phyloP scores from a whole-genome alignment of 2,797 vertebrate genomes.

The Euphonia xanthogaster region DNA sequence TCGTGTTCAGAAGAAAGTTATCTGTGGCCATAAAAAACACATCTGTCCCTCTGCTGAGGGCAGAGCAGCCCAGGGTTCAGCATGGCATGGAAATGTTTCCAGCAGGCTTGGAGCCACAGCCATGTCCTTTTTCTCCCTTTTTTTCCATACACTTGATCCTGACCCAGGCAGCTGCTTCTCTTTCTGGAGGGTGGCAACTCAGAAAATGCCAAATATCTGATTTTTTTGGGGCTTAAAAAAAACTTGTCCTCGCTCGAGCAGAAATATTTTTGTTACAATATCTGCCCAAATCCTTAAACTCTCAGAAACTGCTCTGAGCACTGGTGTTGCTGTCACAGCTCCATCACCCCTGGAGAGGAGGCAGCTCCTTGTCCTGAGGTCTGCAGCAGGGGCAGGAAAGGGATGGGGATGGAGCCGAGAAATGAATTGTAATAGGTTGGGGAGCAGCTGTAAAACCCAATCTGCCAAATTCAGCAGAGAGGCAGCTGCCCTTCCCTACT shows the following conservation, averaged over 20 bases:
- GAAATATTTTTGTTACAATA: not conserved
- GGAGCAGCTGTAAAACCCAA: not conserved
- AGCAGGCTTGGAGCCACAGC: not conserved
- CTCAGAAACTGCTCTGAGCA: not conserved
- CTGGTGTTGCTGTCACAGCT: not conserved
- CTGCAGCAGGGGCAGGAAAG: not conserved
- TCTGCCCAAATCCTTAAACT: not conserved
- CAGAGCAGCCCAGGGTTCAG: not conserved
- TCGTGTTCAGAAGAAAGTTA: not conserved
- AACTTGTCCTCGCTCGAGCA: accelerated
- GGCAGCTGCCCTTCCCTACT: not conserved
- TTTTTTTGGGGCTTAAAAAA: not conserved
- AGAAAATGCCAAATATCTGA: not conserved
- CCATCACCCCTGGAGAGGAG: not conserved
- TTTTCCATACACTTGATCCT: not conserved
- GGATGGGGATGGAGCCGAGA: not conserved
- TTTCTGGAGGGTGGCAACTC: not conserved
- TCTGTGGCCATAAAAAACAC: not conserved
- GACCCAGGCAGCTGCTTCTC: not conserved
- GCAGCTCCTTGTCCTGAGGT: not conserved
- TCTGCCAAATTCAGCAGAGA: not conserved
- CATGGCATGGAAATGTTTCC: not conserved
- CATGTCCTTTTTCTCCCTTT: not conserved
- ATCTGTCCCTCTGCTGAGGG: not conserved
- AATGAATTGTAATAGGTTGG: not conserved